Conservation (phyloP, 1,140 invertebrate species). For the Melipona quadrifasciata region DNA sequence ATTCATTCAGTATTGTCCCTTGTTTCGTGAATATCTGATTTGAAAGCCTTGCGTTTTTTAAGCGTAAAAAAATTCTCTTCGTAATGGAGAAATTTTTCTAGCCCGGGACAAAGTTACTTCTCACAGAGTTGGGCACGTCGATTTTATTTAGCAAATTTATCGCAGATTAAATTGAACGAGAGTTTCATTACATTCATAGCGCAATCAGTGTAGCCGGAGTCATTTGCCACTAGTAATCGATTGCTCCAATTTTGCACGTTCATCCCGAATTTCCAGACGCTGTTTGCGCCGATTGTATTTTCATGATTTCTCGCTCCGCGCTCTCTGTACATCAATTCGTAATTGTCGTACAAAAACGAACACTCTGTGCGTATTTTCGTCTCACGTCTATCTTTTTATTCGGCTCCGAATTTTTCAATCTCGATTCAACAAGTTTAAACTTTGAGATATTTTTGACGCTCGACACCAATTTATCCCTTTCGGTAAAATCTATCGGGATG, state of each 20-base stretch:
- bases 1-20: not conserved
- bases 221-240: constrained; percentile 4
- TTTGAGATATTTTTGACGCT: not conserved
- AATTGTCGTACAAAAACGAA: no score
- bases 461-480: not conserved
- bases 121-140: no score
- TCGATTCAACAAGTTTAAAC: not conserved
- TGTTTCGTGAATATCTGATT: no score
- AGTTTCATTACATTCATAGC: not conserved
- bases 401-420: not conserved
- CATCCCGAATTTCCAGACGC: constrained; percentile 8
- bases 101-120: no score
- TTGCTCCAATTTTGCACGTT: constrained; percentile 24
- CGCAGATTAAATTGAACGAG: not conserved
- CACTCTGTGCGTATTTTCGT: not conserved
- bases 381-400: no score
- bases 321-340: not conserved
- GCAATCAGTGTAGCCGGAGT: not conserved
- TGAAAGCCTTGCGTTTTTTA: not conserved
- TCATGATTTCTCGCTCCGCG: not conserved
- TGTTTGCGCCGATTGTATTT: not conserved
- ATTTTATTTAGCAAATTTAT: constrained; percentile 7
- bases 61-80: no score
- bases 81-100: no score
- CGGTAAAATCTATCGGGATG: not conserved